A percentile compares a stretch with the other conserved stretches of the same genome.
phyloP scores from a whole-genome alignment of 1,140 invertebrate genomes.

The Zaprionus capensis region DNA sequence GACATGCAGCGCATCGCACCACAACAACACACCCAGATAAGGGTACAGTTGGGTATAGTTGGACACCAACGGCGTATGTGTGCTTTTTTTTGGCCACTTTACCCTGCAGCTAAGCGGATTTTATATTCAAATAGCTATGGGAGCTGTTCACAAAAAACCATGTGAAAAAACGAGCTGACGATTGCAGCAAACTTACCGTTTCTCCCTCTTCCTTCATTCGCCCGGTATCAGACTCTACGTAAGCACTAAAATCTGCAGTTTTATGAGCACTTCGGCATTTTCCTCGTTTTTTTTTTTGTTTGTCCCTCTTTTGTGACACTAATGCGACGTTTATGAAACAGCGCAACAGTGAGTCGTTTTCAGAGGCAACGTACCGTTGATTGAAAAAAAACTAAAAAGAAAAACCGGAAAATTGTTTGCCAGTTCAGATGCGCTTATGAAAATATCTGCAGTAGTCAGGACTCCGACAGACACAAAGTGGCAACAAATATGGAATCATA shows the following conservation, averaged over 20 bases:
- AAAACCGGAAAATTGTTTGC: conserved; percentile 17
- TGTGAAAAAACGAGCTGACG: conserved; percentile 57
- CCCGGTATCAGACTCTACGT: not conserved
- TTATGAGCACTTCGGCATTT: conserved; percentile 62
- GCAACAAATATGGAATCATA: conserved; percentile 68
- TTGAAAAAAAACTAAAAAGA: conserved; percentile 20
- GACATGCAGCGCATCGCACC: conserved; percentile 32
- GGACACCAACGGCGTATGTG: conserved; percentile 38
- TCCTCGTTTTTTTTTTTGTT: conserved; percentile 1
- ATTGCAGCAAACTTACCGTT: conserved; percentile 68
- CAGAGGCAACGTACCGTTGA: conserved; percentile 28
- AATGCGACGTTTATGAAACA: conserved; percentile 79
- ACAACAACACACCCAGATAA: conserved; percentile 10
- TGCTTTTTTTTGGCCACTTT: conserved; percentile 47
- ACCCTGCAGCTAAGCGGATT: conserved; percentile 68
- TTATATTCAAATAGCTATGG: conserved; percentile 69
- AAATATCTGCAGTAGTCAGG: conserved; percentile 64
- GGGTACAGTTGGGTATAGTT: conserved; percentile 31
- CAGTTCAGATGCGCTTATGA: conserved; percentile 44
- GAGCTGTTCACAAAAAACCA: conserved; percentile 25
- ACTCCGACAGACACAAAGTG: conserved; percentile 36
- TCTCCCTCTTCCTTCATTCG: conserved; percentile 31
- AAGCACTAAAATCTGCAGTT: conserved; percentile 72
- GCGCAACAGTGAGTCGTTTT: conserved; percentile 43
- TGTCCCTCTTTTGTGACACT: conserved; percentile 59